Evolutionary conservation across 2,888 invertebrate genomes (phyloP).

Genomic region (Globia sparganii): DNA sequence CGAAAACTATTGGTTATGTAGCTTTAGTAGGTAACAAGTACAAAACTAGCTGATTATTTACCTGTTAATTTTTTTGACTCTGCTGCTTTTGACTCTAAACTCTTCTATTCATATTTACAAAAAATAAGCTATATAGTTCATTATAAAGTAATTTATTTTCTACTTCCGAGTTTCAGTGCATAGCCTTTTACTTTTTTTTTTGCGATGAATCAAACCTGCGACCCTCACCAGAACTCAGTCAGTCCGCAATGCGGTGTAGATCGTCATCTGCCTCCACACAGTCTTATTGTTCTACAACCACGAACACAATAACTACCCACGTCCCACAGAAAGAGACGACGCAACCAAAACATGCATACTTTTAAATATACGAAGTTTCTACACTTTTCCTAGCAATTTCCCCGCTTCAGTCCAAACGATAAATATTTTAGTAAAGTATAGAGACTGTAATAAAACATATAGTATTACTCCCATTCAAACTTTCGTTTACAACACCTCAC

Average conservation of each 20-base stretch:
- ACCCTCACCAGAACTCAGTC: conserved; percentile 14
- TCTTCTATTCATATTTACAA: neutral
- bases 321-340: conserved; percentile 36
- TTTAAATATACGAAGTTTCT: conserved; percentile 52
- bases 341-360: conserved; percentile 41
- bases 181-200: neutral
- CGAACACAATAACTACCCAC: conserved; percentile 4
- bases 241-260: conserved; percentile 38
- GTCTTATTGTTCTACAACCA: neutral
- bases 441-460: conserved; percentile 62
- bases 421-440: conserved; percentile 64
- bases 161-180: neutral
- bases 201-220: neutral
- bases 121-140: neutral
- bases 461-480: conserved; percentile 66
- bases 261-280: conserved; percentile 4
- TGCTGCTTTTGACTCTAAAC: neutral
- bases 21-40: neutral
- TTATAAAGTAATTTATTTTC: neutral
- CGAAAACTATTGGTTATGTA: neutral
- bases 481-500: conserved; percentile 66
- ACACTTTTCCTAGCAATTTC: conserved; percentile 62
- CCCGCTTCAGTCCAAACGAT: conserved; percentile 56
- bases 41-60: neutral
- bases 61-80: neutral